Evolutionary conservation across 2,113 vertebrate genomes (phyloP).

Genomic region (Pollimyrus isidori): DNA sequence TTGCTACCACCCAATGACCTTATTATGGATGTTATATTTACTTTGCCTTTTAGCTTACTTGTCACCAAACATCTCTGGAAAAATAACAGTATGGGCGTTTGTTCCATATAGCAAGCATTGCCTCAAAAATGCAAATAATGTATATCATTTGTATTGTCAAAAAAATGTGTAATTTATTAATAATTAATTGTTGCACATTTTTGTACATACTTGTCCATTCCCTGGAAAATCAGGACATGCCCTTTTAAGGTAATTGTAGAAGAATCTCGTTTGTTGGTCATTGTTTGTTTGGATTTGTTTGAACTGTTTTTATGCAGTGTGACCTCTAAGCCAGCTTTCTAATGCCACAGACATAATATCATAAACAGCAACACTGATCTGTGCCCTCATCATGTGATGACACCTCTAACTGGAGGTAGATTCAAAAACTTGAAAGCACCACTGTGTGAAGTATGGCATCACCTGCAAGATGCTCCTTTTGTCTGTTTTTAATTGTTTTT

Average conservation of each 20-base stretch:
- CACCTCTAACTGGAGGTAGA: not conserved
- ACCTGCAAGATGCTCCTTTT: not conserved
- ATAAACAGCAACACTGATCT: not conserved
- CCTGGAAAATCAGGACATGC: not conserved
- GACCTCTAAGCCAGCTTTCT: not conserved
- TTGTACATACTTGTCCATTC: not conserved
- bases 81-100: not conserved
- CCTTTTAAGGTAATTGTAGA: not conserved
- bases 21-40: not conserved
- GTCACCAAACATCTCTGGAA: not conserved
- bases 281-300: not conserved
- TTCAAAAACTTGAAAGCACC: not conserved
- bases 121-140: not conserved
- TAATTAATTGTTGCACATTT: not conserved
- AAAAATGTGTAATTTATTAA: not conserved
- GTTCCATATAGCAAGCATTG: not conserved
- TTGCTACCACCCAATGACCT: not conserved
- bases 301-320: not conserved
- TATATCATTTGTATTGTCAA: not conserved
- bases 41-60: not conserved
- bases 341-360: not conserved
- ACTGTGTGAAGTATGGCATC: not conserved
- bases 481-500: not conserved
- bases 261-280: not conserved
- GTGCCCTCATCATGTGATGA: not conserved